Evolutionary conservation across 2,113 vertebrate genomes (phyloP).

Genomic region (Polypterus senegalus): DNA sequence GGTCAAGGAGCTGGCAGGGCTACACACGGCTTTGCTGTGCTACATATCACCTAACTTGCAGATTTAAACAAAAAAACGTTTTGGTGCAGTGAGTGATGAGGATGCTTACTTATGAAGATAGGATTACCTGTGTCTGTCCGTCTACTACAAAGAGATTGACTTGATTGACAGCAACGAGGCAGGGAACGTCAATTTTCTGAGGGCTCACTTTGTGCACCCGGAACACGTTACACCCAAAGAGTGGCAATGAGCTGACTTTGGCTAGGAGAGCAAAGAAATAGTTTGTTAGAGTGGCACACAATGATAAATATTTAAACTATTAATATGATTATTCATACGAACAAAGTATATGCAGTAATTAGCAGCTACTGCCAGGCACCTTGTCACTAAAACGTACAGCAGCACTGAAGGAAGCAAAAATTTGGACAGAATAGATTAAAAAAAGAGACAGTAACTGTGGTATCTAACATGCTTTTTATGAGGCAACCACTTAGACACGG

Average conservation of each 20-base stretch:
- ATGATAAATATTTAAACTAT: too few relatives aligned
- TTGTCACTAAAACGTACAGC: too few relatives aligned
- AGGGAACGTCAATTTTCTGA: slow-evolving; percentile 38
- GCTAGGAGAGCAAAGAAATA: slow-evolving; percentile 37
- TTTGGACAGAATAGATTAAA: too few relatives aligned
- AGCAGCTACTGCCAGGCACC: too few relatives aligned
- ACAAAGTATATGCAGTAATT: too few relatives aligned
- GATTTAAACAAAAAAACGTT: neutral
- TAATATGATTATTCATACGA: too few relatives aligned
- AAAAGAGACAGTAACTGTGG: too few relatives aligned
- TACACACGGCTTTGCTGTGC: neutral
- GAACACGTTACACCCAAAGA: slow-evolving; percentile 66
- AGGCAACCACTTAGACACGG: too few relatives aligned
- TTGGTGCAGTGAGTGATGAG: too few relatives aligned
- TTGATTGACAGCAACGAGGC: slow-evolving; percentile 56
- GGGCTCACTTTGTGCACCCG: slow-evolving; percentile 53
- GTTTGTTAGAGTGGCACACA: too few relatives aligned
- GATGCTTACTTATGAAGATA: neutral
- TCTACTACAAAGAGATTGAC: slow-evolving; percentile 53
- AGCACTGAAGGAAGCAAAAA: too few relatives aligned
- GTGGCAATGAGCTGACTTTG: slow-evolving; percentile 36
- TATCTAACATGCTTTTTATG: too few relatives aligned
- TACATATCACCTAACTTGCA: neutral
- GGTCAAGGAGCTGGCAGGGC: neutral
- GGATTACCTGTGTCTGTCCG: slow-evolving; percentile 55